Evolutionary conservation across 2,113 vertebrate genomes (phyloP).

Genomic region (Oncorhynchus keta): DNA sequence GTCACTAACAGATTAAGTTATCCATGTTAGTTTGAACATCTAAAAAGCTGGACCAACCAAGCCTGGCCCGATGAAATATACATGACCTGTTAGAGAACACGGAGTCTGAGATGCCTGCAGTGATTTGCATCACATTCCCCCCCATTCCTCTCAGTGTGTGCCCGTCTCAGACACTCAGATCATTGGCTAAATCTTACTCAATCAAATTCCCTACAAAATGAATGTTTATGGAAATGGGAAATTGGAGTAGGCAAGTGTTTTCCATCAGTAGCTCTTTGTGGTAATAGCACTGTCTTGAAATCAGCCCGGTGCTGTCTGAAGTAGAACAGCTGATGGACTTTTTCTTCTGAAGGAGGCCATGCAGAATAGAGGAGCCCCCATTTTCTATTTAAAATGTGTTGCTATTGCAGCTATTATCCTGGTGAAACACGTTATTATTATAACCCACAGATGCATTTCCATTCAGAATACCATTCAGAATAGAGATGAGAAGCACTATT

Average conservation of each 20-base stretch:
- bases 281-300: constrained; percentile 12
- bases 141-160: not conserved
- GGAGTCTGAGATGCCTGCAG: not conserved
- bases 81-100: not conserved
- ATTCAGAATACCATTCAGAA: too few relatives aligned
- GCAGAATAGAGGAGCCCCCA: not conserved
- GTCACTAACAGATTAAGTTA: not conserved
- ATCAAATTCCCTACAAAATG: constrained; percentile 6
- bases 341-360: not conserved
- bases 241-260: not conserved
- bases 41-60: not conserved
- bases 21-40: not conserved
- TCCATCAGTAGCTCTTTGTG: constrained; percentile 15
- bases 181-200: not conserved
- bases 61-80: not conserved
- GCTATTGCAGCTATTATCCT: not conserved
- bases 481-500: too few relatives aligned
- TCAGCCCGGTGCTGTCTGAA: not conserved
- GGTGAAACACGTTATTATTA: not conserved
- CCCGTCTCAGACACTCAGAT: not conserved
- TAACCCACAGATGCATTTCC: not conserved
- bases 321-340: not conserved
- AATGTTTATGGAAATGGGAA: constrained; percentile 32
- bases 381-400: not conserved
- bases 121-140: not conserved